phyloP scores from a whole-genome alignment of 2,888 invertebrate species.

The Rhabditophanes sp. region DNA sequence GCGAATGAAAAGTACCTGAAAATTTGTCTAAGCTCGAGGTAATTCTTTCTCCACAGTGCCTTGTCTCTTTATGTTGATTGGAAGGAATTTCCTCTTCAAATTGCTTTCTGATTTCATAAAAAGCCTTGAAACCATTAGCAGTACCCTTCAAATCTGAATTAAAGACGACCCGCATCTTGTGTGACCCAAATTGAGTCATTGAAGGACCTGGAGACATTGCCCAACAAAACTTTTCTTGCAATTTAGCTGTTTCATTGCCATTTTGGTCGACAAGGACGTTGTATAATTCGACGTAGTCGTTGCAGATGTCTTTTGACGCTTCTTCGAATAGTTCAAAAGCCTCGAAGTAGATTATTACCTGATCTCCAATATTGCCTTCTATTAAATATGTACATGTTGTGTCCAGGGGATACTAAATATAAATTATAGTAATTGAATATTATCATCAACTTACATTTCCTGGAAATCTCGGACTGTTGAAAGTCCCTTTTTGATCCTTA shows the following conservation, averaged over 20 bases:
- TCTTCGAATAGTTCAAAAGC: constrained; percentile 30
- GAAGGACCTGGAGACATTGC: constrained; percentile 73
- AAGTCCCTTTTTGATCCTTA: constrained; percentile 43
- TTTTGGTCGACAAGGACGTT: constrained; percentile 24
- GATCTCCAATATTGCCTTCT: constrained; percentile 37
- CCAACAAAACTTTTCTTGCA: constrained; percentile 55
- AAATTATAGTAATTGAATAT: constrained; percentile 5
- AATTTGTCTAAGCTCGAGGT: background rate
- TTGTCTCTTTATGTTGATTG: background rate
- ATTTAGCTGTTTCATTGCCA: constrained; percentile 12
- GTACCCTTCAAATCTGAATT: constrained; percentile 72
- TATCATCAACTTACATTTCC: constrained; percentile 33
- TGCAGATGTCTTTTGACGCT: constrained; percentile 19
- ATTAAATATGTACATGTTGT: constrained; percentile 48
- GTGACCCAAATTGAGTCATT: constrained; percentile 47
- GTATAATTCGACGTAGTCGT: constrained; percentile 38
- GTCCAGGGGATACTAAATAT: constrained; percentile 45
- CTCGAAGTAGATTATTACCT: constrained; percentile 39
- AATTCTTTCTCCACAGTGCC: constrained; percentile 2
- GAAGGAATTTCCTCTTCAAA: constrained; percentile 28
- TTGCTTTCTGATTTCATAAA: constrained; percentile 66
- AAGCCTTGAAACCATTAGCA: constrained; percentile 84
- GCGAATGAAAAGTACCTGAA: constrained; percentile 53
- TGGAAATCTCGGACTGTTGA: constrained; percentile 47
- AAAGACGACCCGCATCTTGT: constrained; percentile 69